Percentiles rank a stretch among this genome's conserved stretches.
Evolutionary conservation across 1,140 invertebrate species (phyloP).

Genomic region (Orius insidiosus): DNA sequence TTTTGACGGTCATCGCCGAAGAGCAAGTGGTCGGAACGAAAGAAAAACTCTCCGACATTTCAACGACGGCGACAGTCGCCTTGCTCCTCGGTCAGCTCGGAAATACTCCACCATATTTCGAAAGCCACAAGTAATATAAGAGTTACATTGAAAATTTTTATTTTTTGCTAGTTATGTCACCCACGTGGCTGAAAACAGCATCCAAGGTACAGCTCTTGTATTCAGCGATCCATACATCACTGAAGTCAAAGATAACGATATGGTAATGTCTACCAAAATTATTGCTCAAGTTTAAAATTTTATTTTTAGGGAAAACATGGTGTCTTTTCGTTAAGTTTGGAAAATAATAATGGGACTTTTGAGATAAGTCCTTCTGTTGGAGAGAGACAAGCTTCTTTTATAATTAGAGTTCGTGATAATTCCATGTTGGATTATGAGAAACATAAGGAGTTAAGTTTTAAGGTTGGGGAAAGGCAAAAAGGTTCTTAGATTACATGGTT

Average conservation of each 20-base stretch:
- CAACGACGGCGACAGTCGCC: slow-evolving; percentile 56
- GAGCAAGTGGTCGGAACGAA: slow-evolving; percentile 46
- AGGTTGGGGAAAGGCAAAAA: slow-evolving; percentile 26
- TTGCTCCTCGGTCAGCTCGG: slow-evolving; percentile 56
- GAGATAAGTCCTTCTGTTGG: slow-evolving; percentile 77
- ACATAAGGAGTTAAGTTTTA: slow-evolving; percentile 48
- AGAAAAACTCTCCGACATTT: slow-evolving; percentile 55
- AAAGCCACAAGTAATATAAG: slow-evolving; percentile 46
- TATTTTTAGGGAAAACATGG: slow-evolving; percentile 49
- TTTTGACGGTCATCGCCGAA: slow-evolving; percentile 66
- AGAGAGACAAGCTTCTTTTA: slow-evolving; percentile 57
- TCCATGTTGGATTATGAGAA: slow-evolving; percentile 66
- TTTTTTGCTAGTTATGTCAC: slow-evolving; percentile 42
- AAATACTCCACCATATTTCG: slow-evolving; percentile 58
- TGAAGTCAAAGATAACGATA: slow-evolving; percentile 53
- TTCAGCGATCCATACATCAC: slow-evolving; percentile 51
- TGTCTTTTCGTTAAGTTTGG: slow-evolving; percentile 58
- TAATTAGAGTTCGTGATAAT: slow-evolving; percentile 68
- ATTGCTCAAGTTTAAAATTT: too few species aligned
- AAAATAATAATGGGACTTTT: slow-evolving; percentile 72
- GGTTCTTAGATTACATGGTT: neutral
- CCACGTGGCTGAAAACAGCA: slow-evolving; percentile 63
- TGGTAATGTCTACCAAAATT: slow-evolving; percentile 27
- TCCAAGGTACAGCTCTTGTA: slow-evolving; percentile 52
- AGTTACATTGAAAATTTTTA: neutral